Base-by-base conservation (phyloP, 2,797 vertebrate genomes). In the Rallus crepitans region DNA sequence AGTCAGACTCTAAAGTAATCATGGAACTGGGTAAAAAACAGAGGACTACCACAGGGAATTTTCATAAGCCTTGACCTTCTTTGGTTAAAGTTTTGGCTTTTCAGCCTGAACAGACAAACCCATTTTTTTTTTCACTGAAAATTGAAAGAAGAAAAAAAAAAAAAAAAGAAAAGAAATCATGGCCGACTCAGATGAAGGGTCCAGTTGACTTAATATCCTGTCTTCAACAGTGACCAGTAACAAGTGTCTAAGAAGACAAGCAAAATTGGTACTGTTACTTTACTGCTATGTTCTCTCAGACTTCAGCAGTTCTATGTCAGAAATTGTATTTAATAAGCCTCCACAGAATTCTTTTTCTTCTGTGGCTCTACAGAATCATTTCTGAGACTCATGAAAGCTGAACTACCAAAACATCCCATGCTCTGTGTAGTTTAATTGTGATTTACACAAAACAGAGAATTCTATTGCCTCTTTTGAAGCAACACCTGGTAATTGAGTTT, bases 391-490 rank as follows among this genome's bases (percentile, higher is more conserved):
- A 15, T 9, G 59, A 71, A 69, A 82, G 55, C 47, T 56, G 28
- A 79, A 35, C 15, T 75, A 45, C 13, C 17, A 45, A 78, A 82
- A 61, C 1, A 20, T 23, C n/a, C 33, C 0, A 0, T 0, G 3
- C 76, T 33, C 31, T 82, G 55, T 88, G 71, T 1, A 6, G 30
- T 72, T 90, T 42, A 65, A 48, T 60, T 80, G 37, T 5, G 8
- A 50, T 82, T 79, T 66, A 50, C 27, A 19, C 4, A 16, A 72
- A 91, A 25, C 31, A 76, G 52, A 76, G 16, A 7, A 33, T 83
- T 5, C 12, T 13, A 82, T 80, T 50, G 6, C 53, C 75, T 84
- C 13, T 27, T 88, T 83, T 27, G 40, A 72, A 31, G 24, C 28
- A 78, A 45, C 1, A 2, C 11, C 42, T 57, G 8, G 20, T 69